These are phyloP conservation scores for Catagonus wagneri DNA, from an alignment of 2,113 vertebrate genomes.

Conservation along the genomic window DNA sequence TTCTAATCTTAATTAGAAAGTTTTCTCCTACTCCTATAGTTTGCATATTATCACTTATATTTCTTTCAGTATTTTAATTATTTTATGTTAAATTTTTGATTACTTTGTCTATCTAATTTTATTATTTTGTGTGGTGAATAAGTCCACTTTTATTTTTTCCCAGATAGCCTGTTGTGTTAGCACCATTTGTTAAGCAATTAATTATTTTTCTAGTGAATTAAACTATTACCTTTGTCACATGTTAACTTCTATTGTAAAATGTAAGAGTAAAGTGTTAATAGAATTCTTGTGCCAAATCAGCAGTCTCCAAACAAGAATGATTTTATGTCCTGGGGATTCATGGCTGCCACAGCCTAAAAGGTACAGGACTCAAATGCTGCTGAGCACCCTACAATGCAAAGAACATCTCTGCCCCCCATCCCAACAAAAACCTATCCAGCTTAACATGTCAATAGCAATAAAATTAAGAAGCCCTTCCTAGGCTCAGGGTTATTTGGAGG, in stretches of 20 bases:
- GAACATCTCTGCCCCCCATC: fast-evolving
- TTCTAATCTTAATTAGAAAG: not conserved
- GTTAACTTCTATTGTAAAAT: not conserved
- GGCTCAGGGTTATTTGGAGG: not conserved
- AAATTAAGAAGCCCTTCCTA: not conserved
- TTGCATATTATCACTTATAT: not conserved
- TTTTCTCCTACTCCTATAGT: not conserved
- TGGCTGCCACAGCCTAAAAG: not conserved
- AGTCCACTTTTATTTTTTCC: not conserved
- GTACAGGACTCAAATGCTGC: not conserved
- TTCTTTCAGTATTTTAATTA: not conserved
- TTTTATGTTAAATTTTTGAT: not conserved
- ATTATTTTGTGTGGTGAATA: not conserved
- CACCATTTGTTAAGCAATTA: not conserved
- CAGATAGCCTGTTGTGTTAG: not conserved
- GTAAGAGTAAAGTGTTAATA: not conserved
- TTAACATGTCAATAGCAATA: not conserved
- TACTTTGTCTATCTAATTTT: not conserved
- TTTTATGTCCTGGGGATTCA: not conserved
- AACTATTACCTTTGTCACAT: not conserved
- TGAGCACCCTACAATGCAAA: not conserved
- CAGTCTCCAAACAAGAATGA: not conserved
- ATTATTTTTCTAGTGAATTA: not conserved
- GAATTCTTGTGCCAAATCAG: not conserved
- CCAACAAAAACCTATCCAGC: not conserved